Conservation (phyloP, 2,113 vertebrate genomes). For the Conger conger region DNA sequence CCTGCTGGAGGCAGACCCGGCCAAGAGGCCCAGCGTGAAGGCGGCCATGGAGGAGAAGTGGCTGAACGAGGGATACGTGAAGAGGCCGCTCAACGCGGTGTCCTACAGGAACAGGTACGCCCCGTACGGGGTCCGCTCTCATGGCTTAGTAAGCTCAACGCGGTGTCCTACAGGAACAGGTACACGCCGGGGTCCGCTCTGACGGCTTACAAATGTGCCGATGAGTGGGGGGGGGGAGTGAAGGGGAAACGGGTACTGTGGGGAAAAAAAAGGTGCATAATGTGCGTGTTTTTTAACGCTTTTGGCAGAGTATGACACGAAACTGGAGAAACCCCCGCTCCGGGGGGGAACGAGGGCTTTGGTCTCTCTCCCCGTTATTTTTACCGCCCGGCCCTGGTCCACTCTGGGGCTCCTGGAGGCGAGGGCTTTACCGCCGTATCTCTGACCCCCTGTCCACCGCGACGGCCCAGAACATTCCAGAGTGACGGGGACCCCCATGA, state of each 20-base stretch:
- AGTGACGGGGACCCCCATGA: slow-evolving; percentile 17
- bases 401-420: background rate
- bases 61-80: slow-evolving; percentile 72
- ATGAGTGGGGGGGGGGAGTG: background rate
- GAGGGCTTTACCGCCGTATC: slow-evolving; percentile 17
- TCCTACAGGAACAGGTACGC: slow-evolving; percentile 69
- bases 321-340: slow-evolving; percentile 12
- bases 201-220: slow-evolving; percentile 18
- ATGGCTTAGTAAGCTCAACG: no score
- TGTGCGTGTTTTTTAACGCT: slow-evolving; percentile 29
- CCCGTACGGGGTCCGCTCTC: no score
- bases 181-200: slow-evolving; percentile 47
- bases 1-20: slow-evolving; percentile 76
- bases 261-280: slow-evolving; percentile 22
- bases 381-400: background rate
- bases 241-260: background rate
- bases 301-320: slow-evolving; percentile 30
- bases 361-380: slow-evolving; percentile 21
- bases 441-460: slow-evolving; percentile 14
- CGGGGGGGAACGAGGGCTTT: background rate
- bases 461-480: slow-evolving; percentile 14
- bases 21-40: slow-evolving; percentile 70
- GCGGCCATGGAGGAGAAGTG: slow-evolving; percentile 75
- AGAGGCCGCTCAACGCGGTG: slow-evolving; percentile 60
- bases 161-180: slow-evolving; percentile 69